phyloP scores from a whole-genome alignment of 2,797 vertebrate species.

The Delichon dasypus region DNA sequence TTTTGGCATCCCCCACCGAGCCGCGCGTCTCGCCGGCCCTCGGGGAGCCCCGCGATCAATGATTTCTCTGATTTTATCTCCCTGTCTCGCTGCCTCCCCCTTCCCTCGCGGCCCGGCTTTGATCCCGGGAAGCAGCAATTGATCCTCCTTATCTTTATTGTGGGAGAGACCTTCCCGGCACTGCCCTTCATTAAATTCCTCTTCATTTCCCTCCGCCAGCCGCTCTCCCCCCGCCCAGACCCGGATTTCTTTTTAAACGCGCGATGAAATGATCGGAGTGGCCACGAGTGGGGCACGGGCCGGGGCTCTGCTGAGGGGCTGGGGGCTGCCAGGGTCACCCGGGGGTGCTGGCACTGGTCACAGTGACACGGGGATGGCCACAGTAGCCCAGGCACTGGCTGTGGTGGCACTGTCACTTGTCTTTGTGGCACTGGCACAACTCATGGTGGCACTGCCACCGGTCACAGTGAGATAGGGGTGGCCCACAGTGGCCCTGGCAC shows the following conservation, averaged over 20 bases:
- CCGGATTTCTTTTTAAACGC: neutral
- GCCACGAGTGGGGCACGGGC: neutral
- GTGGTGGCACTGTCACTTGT: rapidly evolving
- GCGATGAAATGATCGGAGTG: neutral
- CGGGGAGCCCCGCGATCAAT: neutral
- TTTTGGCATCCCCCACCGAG: neutral
- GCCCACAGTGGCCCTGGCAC: too few species aligned
- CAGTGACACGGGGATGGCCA: neutral
- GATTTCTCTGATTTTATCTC: neutral
- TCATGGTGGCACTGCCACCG: too few species aligned
- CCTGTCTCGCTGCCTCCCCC: neutral
- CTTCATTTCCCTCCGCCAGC: neutral
- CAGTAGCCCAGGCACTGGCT: neutral
- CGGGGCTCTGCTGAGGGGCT: neutral
- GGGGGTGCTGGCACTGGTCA: neutral
- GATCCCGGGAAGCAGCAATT: slow-evolving; percentile 60
- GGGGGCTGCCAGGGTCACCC: neutral
- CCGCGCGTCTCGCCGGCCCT: neutral
- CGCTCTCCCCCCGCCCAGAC: neutral
- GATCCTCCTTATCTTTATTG: slow-evolving; percentile 67
- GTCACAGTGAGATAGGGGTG: too few species aligned
- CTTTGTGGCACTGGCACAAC: neutral
- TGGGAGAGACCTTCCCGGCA: slow-evolving; percentile 42
- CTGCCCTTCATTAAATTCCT: slow-evolving; percentile 65
- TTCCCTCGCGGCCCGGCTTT: slow-evolving; percentile 7